Evolutionary conservation across 1,140 invertebrate genomes (phyloP), one percentile per base, ranked within the genome.

Genomic region (Melipona quadrifasciata): DNA sequence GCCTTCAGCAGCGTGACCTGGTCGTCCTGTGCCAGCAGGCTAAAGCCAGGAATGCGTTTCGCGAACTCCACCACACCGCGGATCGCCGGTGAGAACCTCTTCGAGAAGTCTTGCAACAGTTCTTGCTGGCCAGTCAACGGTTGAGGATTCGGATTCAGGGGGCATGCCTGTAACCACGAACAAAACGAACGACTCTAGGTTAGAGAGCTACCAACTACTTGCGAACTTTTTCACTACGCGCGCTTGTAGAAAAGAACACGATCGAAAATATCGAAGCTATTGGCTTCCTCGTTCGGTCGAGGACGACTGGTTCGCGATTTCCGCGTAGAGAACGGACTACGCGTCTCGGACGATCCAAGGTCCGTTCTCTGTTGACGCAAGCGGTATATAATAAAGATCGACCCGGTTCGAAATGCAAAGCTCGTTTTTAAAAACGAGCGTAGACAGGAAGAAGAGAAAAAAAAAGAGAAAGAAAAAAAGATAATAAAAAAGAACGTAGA

Each of bases 1-100:
- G 98, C 98, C 95, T 99, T 99, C 80, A 99, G 96, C 53, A 99
- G 95, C 79, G 98, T 99, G 89, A 99, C 98, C 95, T 99, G 99
- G 93, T 99, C 99, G 91, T 99, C 98, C 95, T 99, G 98, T 34
- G 98, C 97, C 75, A 99, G 96, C 80, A 99, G 95, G 87, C 97
- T 96, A 95, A 99, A 99, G 77, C 99, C 99, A 83, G 99, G 99
- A 89, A 99, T 98, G 87, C 98, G 97, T 93, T 99, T 99, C 88
- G 99, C 99, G 94, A 99, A 99, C 93, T 99, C 98, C 70, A 99
- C 99, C 5, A 99, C 99, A 73, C 98, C 99, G 90, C 98, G 97
- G 90, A 99, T 99, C 61, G 98, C 98, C 84, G 98, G 98, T 27
- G 98, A 98, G 94, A 99, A 99, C 91, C 98, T 96, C 94, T 99